Conservation (phyloP, 2,797 vertebrate species). For the Protonibea diacanthus region DNA sequence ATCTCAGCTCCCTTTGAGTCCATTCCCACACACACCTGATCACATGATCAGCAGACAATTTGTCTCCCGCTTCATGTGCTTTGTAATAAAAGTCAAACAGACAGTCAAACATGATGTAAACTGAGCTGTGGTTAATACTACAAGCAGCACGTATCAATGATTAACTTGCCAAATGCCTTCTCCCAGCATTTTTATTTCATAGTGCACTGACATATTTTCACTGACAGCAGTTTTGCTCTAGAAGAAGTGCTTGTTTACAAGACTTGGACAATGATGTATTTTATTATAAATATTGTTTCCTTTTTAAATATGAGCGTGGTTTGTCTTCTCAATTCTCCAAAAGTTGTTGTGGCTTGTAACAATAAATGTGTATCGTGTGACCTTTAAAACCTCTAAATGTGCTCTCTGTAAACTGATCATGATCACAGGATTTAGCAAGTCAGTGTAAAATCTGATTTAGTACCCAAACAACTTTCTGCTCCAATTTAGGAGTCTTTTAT, state of each 20-base stretch:
- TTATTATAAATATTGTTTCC: constrained; percentile 27
- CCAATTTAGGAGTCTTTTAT: constrained; percentile 28
- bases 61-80: constrained; percentile 29
- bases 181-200: constrained; percentile 47
- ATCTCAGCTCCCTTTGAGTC: neutral
- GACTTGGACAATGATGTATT: neutral
- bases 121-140: constrained; percentile 19
- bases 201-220: constrained; percentile 37
- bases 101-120: constrained; percentile 37
- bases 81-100: constrained; percentile 50
- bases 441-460: constrained; percentile 44
- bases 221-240: constrained; percentile 38
- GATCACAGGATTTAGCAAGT: constrained; percentile 40
- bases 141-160: constrained; percentile 57
- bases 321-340: constrained; percentile 12
- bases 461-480: constrained; percentile 25
- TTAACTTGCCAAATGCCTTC: constrained; percentile 45
- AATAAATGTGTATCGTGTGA: constrained; percentile 17
- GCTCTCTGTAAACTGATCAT: constrained; percentile 22
- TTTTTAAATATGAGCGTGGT: constrained; percentile 24
- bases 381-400: constrained; percentile 18
- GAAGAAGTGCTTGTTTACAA: constrained; percentile 26
- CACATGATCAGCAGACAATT: constrained; percentile 21
- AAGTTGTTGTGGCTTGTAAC: constrained; percentile 14
- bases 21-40: constrained; percentile 31